A percentile compares a stretch with the other conserved stretches of the same genome.
These are phyloP conservation scores for Atlantisia rogersi DNA, from an alignment of 2,113 vertebrate species.

Conservation along the genomic window DNA sequence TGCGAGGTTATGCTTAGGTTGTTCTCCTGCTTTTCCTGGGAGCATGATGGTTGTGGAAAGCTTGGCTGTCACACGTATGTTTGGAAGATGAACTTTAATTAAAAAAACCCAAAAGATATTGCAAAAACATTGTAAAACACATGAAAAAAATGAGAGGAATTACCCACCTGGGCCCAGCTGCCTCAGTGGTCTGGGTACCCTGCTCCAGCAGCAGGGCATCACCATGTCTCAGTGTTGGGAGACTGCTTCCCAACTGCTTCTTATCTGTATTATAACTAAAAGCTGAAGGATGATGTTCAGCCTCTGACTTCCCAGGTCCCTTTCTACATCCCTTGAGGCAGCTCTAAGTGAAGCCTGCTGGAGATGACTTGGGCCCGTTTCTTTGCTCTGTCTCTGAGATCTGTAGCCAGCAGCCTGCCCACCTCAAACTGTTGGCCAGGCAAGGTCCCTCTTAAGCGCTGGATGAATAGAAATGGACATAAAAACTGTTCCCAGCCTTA, in stretches of 20 bases:
- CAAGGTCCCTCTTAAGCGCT: neutral
- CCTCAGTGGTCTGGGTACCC: accelerated
- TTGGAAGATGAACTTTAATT: neutral
- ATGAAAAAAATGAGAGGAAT: neutral
- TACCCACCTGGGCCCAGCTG: neutral
- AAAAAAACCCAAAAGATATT: neutral
- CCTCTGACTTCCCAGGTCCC: neutral
- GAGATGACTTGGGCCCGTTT: accelerated
- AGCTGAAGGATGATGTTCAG: neutral
- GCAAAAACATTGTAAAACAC: neutral
- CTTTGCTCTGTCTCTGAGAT: neutral
- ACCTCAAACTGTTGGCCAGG: neutral
- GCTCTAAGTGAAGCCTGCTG: neutral
- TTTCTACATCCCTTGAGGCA: neutral
- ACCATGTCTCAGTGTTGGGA: neutral
- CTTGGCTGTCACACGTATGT: accelerated
- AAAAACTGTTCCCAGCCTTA: neutral
- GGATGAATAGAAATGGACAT: neutral
- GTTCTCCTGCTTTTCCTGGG: neutral
- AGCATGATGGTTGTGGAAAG: neutral
- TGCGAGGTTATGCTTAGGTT: neutral
- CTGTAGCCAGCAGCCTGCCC: neutral
- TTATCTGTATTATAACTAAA: neutral
- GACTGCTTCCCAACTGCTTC: neutral
- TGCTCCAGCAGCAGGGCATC: neutral